These are phyloP conservation scores for Aphelinus atriplicis DNA, from an alignment of 1,140 invertebrate species.

Conservation along the genomic window DNA sequence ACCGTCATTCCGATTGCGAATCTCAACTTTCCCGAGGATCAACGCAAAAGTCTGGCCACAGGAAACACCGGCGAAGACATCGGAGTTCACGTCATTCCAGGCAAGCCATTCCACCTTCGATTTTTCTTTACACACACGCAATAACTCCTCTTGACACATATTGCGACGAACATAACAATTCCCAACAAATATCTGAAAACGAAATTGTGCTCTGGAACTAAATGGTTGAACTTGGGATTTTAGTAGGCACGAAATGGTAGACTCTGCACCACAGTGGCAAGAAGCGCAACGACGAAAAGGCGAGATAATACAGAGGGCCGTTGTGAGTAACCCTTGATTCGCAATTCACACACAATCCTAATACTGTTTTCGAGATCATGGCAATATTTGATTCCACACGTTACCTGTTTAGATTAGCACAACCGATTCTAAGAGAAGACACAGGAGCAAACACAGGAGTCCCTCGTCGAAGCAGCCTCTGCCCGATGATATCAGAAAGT, in stretches of 20 bases:
- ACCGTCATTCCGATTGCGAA: slow-evolving; percentile 86
- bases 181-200: too few species aligned
- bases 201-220: too few species aligned
- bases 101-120: slow-evolving; percentile 31
- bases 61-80: slow-evolving; percentile 75
- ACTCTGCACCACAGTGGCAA: slow-evolving; percentile 87
- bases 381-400: background rate
- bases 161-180: too few species aligned
- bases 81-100: slow-evolving; percentile 65
- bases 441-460: slow-evolving; percentile 62
- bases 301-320: slow-evolving; percentile 67
- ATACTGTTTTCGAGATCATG: too few species aligned
- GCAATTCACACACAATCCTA: too few species aligned
- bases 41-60: slow-evolving; percentile 74
- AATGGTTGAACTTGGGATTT: slow-evolving; percentile 24
- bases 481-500: slow-evolving; percentile 64
- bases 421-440: slow-evolving; percentile 61
- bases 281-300: slow-evolving; percentile 82
- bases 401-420: slow-evolving; percentile 56
- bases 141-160: too few species aligned
- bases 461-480: slow-evolving; percentile 62
- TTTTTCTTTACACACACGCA: background rate
- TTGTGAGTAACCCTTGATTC: slow-evolving; percentile 51
- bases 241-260: slow-evolving; percentile 77
- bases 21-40: slow-evolving; percentile 87